Evolutionary conservation across 2,797 vertebrate species (phyloP), one percentile per base, ranked within the genome.

Genomic region (Leptatherina wallacei): DNA sequence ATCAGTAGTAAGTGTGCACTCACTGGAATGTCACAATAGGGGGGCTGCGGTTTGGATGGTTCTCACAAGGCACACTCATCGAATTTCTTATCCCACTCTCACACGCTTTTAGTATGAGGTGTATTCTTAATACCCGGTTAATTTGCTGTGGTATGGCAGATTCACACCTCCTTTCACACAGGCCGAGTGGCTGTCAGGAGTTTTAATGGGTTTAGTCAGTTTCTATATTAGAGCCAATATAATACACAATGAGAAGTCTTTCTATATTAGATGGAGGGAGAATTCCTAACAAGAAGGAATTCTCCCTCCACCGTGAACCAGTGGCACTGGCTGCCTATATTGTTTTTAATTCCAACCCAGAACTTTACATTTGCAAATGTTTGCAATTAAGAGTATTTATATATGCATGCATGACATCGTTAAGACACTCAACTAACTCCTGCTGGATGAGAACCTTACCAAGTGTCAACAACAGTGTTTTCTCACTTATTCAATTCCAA

Each of bases 91-190:
- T 81, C 56, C 63, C 75, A 68, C 78, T 44, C 44, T 65, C 62
- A 61, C 73, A 83, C 80, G 70, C 76, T 82, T 76, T 86, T 68
- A 79, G 85, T 85, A 54, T 71, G 73, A 86, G 71, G 82, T 68
- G 77, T 62, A 51, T 72, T 84, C 69, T 85, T 87, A 89, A 89
- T 86, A 82, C 79, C 71, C 77, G 65, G 80, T 91, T 92, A 84
- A 92, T 92, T 85, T 89, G 59, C 73, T 71, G 84, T 35, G 85
- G 84, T 77, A 59, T 77, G 77, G 77, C 78, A 82, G 79, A 88
- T 91, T 91, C 84, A 83, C 89, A 81, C 88, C 87, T 89, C 85
- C 55, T 59, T 76, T 76, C 85, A 76, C 90, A 75, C 52, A 7
- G 67, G 65, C 80, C 7, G 73, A 79, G 72, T 73, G 88, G 75